These are phyloP conservation scores for Xenus cinereus DNA, from an alignment of 2,113 vertebrate genomes.

Conservation along the genomic window DNA sequence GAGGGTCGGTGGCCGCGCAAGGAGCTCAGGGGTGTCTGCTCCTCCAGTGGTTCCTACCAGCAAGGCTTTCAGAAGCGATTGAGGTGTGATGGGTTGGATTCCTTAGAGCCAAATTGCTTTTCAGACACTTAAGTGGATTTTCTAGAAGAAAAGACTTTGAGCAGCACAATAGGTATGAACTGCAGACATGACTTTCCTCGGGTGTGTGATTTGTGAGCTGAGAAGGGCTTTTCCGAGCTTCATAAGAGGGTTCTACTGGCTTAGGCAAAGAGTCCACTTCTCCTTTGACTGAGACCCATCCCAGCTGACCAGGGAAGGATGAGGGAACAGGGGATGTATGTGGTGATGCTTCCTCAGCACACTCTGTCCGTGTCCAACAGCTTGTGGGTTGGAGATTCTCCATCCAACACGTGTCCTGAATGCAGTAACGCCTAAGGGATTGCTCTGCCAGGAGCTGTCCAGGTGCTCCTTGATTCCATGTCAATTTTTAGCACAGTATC, in stretches of 20 bases:
- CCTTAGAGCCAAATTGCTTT: neutral
- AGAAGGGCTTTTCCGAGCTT: neutral
- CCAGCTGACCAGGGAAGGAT: neutral
- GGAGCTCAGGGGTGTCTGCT: neutral
- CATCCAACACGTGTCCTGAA: neutral
- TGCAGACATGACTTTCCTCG: neutral
- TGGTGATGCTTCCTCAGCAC: neutral
- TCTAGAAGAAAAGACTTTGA: neutral
- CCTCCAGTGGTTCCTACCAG: neutral
- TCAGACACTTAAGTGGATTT: neutral
- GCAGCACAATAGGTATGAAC: accelerated
- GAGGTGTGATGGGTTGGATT: neutral
- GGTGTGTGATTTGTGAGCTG: neutral
- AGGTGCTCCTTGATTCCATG: neutral
- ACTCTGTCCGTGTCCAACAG: neutral
- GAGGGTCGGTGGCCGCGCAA: accelerated
- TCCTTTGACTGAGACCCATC: neutral
- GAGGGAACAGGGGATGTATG: neutral
- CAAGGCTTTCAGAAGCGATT: neutral
- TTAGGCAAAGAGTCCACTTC: neutral
- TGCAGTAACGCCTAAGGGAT: neutral
- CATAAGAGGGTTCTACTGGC: no score
- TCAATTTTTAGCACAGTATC: neutral
- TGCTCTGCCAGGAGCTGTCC: neutral
- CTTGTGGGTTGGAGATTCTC: neutral